Evolutionary conservation across 35 echinoderm and acorn worm genomes (phyloP), one percentile per base, ranked within the genome.

Genomic region (Lytechinus variegatus): DNA sequence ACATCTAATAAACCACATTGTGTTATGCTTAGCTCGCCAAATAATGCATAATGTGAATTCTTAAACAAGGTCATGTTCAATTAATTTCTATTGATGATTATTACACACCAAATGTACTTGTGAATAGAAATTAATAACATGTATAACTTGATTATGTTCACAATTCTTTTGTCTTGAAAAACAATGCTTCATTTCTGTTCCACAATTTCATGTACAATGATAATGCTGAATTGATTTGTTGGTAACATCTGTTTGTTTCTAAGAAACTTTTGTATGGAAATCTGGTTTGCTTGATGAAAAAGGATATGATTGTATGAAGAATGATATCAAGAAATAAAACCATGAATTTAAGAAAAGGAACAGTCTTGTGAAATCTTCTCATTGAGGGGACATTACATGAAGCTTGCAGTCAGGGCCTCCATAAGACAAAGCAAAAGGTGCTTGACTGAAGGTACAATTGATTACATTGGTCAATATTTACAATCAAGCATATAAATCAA

Each of bases 211-310:
- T 79, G 66, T 79, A 79, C 16, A 79, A 24, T 79, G 24, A 79
- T 79, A 7, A 79, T 79, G 66, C 66, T 79, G 66, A 79, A 79
- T 79, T 79, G n/a, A 79, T 79, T 79, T 79, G 66, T 79, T 24
- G n/a, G 66, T 79, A 79, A 79, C n/a, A 79, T 79, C 24, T 79
- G 19, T 79, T 79, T 6, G 66, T 79, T 79, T 79, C 19, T 79
- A 79, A 79, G 66, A 79, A 79, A 79, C 66, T 79, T 79, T 79
- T 79, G 66, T 79, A 79, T 79, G 66, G 66, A 79, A 79, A 79
- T 79, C 66, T 79, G 66, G 66, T 79, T 79, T 79, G 66, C 19
- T 79, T 79, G 21, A 79, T 79, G 19, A 24, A n/a, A 24, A 16
- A 71, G 66, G 66, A 79, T 79, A 79, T 79, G 14, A 79, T 72